A percentile compares a stretch with the other conserved stretches of the same genome.
Evolutionary conservation across 2,113 vertebrate species (phyloP).

Genomic region (Otus sunia): DNA sequence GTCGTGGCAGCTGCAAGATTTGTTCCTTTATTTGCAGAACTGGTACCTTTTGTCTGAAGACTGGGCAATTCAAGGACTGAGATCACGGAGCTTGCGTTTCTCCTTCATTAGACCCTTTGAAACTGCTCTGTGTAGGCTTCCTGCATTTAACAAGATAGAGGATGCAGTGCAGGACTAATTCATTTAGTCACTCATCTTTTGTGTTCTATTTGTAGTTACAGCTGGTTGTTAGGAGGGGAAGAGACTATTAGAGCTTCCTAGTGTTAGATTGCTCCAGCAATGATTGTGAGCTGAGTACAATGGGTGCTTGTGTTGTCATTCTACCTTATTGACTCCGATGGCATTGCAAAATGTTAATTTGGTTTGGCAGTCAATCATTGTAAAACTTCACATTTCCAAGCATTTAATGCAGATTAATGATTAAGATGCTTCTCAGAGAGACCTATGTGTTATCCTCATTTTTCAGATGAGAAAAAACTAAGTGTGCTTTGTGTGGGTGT

Average conservation of each 20-base stretch:
- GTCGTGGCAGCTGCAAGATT: background rate
- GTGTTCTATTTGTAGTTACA: conserved; percentile 47
- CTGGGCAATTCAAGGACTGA: background rate
- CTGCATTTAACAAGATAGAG: conserved; percentile 33
- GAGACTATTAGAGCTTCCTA: background rate
- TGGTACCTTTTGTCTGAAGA: background rate
- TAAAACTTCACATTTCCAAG: background rate
- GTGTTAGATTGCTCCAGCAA: conserved; percentile 7
- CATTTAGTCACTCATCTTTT: conserved; percentile 34
- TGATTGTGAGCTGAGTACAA: background rate
- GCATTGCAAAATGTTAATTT: conserved; percentile 6
- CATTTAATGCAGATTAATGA: background rate
- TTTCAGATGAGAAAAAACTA: background rate
- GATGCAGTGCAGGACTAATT: conserved; percentile 35
- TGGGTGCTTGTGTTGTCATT: background rate
- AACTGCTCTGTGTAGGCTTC: conserved; percentile 29
- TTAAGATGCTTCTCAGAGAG: background rate
- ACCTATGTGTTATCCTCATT: background rate
- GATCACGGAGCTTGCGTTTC: conserved; percentile 12
- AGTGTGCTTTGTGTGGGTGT: background rate
- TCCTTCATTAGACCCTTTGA: conserved; percentile 45
- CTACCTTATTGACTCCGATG: background rate
- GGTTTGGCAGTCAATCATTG: background rate
- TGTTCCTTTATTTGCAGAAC: background rate
- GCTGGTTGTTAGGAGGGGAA: background rate